Conservation (phyloP, 1,140 invertebrate species). For the Mesaphorura yosii region DNA sequence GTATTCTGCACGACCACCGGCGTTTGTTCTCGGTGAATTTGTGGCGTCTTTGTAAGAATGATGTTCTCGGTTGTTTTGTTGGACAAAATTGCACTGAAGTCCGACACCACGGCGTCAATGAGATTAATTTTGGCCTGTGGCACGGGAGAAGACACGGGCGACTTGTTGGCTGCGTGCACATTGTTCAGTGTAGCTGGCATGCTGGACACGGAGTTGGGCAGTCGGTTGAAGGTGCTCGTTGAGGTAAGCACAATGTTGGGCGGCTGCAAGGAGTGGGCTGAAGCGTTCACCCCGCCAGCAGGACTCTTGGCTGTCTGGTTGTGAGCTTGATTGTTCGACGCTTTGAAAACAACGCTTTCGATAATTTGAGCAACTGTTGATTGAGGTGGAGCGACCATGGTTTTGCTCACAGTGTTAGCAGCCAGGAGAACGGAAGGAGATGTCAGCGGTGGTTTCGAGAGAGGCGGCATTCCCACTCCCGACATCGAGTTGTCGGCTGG, state of each 20-base stretch:
- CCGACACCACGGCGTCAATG: not conserved
- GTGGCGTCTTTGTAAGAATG: constrained; percentile 3
- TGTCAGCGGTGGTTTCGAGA: constrained; percentile 28
- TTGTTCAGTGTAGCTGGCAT: not conserved
- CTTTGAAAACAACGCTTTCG: constrained; percentile 27
- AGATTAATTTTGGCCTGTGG: not conserved
- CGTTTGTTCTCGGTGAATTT: not conserved
- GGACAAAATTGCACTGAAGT: constrained; percentile 23
- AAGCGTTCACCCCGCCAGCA: too few relatives aligned
- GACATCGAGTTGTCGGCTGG: not conserved
- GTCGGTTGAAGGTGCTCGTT: not conserved
- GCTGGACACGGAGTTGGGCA: not conserved
- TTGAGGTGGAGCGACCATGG: constrained; percentile 20
- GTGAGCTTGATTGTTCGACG: constrained; percentile 27
- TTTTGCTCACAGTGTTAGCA: constrained; percentile 13
- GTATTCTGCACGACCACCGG: constrained; percentile 5
- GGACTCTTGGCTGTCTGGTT: not conserved
- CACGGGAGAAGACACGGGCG: not conserved
- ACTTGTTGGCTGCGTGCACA: too few relatives aligned
- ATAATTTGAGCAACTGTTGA: constrained; percentile 31
- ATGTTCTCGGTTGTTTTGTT: constrained; percentile 30
- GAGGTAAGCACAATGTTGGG: not conserved
- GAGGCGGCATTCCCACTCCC: constrained; percentile 23
- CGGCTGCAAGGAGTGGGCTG: constrained; percentile 2
- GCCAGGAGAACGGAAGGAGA: constrained; percentile 24